A percentile compares a stretch with the other conserved stretches of the same genome.
Evolutionary conservation across 2,888 invertebrate species (phyloP).

Genomic region (Myopa testacea): DNA sequence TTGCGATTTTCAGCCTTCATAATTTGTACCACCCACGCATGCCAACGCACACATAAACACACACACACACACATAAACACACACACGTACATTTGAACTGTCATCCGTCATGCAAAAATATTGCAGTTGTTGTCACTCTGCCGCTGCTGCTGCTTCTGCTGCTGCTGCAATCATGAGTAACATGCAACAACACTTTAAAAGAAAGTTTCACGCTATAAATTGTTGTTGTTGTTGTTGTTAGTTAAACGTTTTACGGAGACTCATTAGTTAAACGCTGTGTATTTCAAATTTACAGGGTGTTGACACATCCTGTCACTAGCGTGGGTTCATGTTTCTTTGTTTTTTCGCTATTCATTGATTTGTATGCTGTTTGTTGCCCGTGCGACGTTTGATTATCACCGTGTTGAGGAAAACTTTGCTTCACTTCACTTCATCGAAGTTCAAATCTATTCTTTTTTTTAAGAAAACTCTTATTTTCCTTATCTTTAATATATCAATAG

Average conservation of each 20-base stretch:
- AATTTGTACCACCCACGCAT: conserved; percentile 35
- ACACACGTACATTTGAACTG: neutral
- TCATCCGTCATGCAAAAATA: neutral
- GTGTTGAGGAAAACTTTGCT: neutral
- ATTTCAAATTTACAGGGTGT: conserved; percentile 17
- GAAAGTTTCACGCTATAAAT: conserved; percentile 31
- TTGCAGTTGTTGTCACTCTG: neutral
- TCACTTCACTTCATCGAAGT: no score
- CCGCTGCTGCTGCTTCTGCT: neutral
- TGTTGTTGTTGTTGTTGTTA: conserved; percentile 6
- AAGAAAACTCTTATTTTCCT: neutral
- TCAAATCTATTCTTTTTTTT: no score
- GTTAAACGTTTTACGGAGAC: conserved; percentile 16
- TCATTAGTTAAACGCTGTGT: conserved; percentile 31
- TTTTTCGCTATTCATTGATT: neutral
- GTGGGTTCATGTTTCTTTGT: neutral
- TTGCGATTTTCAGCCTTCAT: conserved; percentile 34
- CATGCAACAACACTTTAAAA: conserved; percentile 37
- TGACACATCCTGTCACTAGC: conserved; percentile 21
- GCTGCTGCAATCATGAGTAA: neutral
- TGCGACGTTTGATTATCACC: neutral
- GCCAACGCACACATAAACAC: conserved; percentile 4
- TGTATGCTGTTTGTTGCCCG: neutral
- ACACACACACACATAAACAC: conserved; percentile 1
- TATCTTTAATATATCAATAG: neutral